Conservation (phyloP, 2,888 invertebrate species). For the Rhamphomyia laevipes region DNA sequence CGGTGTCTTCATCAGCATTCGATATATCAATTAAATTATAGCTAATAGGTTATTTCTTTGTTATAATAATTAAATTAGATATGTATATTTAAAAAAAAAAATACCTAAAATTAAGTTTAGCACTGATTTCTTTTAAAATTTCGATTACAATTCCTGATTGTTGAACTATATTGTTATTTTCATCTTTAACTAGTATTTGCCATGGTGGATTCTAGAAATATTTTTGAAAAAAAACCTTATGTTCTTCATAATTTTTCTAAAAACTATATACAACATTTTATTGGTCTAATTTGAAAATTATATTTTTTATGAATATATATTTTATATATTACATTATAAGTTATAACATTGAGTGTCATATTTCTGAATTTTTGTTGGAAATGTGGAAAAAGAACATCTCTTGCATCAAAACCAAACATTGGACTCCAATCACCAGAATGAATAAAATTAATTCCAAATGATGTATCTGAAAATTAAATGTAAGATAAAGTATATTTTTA, state of each 20-base stretch:
- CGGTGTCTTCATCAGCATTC: no score
- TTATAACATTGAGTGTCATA: slow-evolving; percentile 56
- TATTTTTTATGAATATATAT: slow-evolving; percentile 1
- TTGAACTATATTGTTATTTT: slow-evolving; percentile 28
- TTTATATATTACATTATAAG: slow-evolving; percentile 52
- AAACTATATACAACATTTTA: no score
- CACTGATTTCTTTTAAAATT: slow-evolving; percentile 61
- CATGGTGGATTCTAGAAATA: slow-evolving; percentile 71
- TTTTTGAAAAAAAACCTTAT: background rate
- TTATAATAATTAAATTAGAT: background rate
- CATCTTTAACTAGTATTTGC: slow-evolving; percentile 57
- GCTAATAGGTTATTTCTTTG: background rate
- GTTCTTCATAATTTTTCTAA: background rate
- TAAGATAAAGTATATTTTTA: no score
- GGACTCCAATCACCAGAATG: slow-evolving; percentile 66
- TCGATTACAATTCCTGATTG: slow-evolving; percentile 61
- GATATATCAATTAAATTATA: background rate
- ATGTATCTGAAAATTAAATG: slow-evolving; percentile 11
- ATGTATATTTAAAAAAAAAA: slow-evolving; percentile 12
- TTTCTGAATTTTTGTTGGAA: slow-evolving; percentile 66
- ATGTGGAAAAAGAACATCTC: slow-evolving; percentile 68
- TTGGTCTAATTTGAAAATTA: no score
- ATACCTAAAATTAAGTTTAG: slow-evolving; percentile 71
- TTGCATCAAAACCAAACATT: slow-evolving; percentile 50
- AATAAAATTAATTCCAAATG: slow-evolving; percentile 23